Percentiles rank a stretch among this genome's conserved stretches.
Evolutionary conservation across 2,113 vertebrate genomes (phyloP).

Genomic region (Rhinopomastus cyanomelas): DNA sequence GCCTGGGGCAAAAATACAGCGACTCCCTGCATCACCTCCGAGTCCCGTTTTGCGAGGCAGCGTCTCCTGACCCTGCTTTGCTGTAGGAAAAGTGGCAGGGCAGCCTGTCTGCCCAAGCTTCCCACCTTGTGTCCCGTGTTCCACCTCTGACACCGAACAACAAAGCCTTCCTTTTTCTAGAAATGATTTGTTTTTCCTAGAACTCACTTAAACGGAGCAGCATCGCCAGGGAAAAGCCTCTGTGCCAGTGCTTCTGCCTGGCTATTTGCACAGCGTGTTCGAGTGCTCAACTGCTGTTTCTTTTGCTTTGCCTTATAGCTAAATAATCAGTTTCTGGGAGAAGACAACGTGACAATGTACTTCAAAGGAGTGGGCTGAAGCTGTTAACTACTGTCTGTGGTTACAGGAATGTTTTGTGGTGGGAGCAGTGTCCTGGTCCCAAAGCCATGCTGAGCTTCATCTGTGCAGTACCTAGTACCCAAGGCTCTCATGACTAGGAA

Average conservation of each 20-base stretch:
- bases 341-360: not conserved
- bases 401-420: not conserved
- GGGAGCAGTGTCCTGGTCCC: not conserved
- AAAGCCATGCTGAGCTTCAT: constrained; percentile 38
- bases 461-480: not conserved
- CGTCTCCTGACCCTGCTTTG: not conserved
- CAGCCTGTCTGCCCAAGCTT: not conserved
- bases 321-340: not conserved
- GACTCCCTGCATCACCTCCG: not conserved
- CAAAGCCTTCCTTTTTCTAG: not conserved
- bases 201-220: not conserved
- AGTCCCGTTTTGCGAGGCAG: not conserved
- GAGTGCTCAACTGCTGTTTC: not conserved
- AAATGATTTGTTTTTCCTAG: not conserved
- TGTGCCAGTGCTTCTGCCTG: not conserved
- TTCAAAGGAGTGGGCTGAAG: constrained; percentile 26
- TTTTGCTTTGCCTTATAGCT: constrained; percentile 7
- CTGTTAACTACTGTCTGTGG: not conserved
- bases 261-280: not conserved
- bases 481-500: constrained; percentile 34
- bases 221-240: not conserved
- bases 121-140: not conserved
- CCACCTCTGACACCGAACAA: not conserved
- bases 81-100: not conserved
- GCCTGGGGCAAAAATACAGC: not conserved